Base-by-base conservation (phyloP, 1,140 invertebrate species). In the Eriocheir sinensis region DNA sequence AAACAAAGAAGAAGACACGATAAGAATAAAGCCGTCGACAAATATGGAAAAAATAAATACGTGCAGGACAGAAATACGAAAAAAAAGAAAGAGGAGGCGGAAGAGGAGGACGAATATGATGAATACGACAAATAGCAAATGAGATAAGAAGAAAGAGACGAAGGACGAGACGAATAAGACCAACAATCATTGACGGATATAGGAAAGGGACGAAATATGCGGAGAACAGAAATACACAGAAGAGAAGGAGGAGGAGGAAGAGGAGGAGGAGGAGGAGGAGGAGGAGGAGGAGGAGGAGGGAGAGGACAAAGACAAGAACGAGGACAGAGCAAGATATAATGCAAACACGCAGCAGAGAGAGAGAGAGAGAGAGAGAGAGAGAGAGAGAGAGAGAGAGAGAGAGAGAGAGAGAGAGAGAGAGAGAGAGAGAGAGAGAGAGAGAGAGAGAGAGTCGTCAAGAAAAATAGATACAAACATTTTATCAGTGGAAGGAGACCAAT, bases 21-120 rank as follows among this genome's bases (percentile, higher is more conserved):
- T 15, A 88, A 88, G 27, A 88, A 88, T 3, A 32, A 88, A 36
- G n/a, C n/a, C n/a, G n/a, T n/a, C n/a, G n/a, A n/a, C n/a, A n/a
- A n/a, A n/a, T n/a, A n/a, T n/a, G n/a, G n/a, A n/a, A n/a, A n/a
- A n/a, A n/a, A n/a, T n/a, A n/a, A n/a, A n/a, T n/a, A n/a, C n/a
- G n/a, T n/a, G n/a, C n/a, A n/a, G n/a, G n/a, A n/a, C n/a, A n/a
- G n/a, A n/a, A n/a, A n/a, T n/a, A n/a, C n/a, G n/a, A n/a, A n/a
- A n/a, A n/a, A n/a, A n/a, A n/a, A n/a, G n/a, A n/a, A n/a, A n/a
- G n/a, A n/a, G n/a, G n/a, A n/a, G n/a, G n/a, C n/a, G n/a, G n/a
- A n/a, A n/a, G n/a, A n/a, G n/a, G n/a, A n/a, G n/a, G n/a, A n/a
- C n/a, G n/a, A n/a, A n/a, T n/a, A n/a, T n/a, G n/a, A n/a, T n/a